Evolutionary conservation across 30 jellyfish, hydroid and myxozoan species (phyloP).

Genomic region (Phacellophora camtschatica): DNA sequence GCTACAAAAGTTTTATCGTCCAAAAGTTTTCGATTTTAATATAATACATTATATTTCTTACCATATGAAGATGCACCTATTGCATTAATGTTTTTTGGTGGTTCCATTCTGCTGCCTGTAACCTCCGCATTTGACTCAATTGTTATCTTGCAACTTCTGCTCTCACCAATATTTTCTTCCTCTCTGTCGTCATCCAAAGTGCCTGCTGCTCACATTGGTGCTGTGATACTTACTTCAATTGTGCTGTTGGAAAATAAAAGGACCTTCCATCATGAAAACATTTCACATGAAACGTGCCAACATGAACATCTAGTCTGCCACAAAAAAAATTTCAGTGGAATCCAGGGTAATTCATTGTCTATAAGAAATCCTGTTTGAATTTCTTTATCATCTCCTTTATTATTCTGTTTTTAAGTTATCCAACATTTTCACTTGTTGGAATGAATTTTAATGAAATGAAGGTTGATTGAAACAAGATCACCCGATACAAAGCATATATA

Average conservation of each 20-base stretch:
- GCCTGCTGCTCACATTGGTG: background rate
- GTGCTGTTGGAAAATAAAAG: background rate
- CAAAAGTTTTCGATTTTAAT: too few species aligned
- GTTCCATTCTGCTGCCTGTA: background rate
- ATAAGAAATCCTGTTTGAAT: too few species aligned
- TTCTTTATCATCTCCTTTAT: too few species aligned
- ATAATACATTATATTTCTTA: background rate
- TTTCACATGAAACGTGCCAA: background rate
- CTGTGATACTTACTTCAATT: background rate
- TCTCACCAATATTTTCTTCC: background rate
- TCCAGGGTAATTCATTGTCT: too few species aligned
- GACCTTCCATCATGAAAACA: background rate
- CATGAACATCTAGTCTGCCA: background rate
- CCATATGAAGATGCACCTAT: background rate
- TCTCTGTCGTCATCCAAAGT: background rate
- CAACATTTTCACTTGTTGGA: too few species aligned
- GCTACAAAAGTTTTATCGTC: too few species aligned
- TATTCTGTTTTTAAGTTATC: too few species aligned
- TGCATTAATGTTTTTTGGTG: background rate
- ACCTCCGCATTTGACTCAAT: background rate
- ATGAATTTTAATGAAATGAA: background rate
- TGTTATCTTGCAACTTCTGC: background rate
- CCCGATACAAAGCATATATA: background rate
- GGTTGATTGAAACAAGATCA: background rate
- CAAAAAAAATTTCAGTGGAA: too few species aligned